Conservation (phyloP, 2,888 invertebrate species). For the Caenorhabditis angaria region DNA sequence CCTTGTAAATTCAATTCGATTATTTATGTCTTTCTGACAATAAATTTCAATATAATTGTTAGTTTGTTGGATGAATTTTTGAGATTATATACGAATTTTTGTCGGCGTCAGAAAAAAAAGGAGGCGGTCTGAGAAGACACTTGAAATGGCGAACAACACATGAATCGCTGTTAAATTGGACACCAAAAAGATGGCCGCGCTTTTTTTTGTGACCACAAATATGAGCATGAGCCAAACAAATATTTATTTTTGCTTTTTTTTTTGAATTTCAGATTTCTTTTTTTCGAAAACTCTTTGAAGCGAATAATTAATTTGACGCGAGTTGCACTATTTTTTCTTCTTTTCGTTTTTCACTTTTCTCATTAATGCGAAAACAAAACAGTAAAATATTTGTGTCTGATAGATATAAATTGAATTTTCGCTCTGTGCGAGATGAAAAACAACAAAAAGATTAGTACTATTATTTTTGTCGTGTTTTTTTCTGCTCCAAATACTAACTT, state of each 20-base stretch:
- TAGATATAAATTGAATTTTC: no score
- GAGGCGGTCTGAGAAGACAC: neutral
- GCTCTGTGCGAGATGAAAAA: no score
- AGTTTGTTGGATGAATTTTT: neutral
- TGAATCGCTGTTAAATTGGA: constrained; percentile 4
- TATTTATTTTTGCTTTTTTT: neutral
- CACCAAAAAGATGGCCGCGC: neutral
- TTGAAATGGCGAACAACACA: neutral
- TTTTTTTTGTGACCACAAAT: neutral
- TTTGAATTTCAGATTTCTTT: neutral
- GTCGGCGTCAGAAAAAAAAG: no score
- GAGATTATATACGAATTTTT: neutral
- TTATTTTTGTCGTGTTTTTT: no score
- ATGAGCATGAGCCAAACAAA: neutral
- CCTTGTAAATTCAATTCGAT: constrained; percentile 9
- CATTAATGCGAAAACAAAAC: neutral
- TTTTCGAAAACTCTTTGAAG: neutral
- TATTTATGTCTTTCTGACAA: neutral
- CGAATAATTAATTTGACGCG: neutral
- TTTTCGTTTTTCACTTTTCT: neutral
- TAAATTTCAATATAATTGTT: neutral
- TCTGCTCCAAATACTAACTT: no score
- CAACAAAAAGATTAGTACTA: no score
- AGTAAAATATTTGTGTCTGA: no score
- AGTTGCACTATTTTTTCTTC: neutral